Percentiles rank a stretch among this genome's conserved stretches.
These are phyloP conservation scores for Fistularia commersonii DNA, from an alignment of 2,797 vertebrate genomes.

Conservation along the genomic window DNA sequence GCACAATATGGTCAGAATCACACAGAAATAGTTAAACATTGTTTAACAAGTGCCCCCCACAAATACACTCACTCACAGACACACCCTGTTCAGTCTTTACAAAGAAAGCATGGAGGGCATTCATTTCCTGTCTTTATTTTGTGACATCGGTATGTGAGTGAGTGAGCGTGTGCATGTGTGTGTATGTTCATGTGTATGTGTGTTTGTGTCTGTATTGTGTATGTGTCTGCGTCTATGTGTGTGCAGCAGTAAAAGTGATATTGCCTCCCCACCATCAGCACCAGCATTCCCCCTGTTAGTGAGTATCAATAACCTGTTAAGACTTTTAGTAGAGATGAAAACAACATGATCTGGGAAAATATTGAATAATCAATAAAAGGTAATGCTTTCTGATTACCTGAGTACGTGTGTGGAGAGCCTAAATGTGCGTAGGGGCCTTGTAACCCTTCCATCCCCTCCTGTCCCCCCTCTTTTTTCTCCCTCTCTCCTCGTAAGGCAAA, in stretches of 20 bases:
- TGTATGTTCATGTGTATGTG: too few relatives aligned
- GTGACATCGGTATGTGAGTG: slow-evolving; percentile 7
- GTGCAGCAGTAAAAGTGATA: slow-evolving; percentile 8
- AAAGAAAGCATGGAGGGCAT: slow-evolving; percentile 5
- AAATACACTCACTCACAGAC: neutral
- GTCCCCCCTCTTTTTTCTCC: slow-evolving; percentile 34
- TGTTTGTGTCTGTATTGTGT: neutral
- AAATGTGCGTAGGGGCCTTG: slow-evolving; percentile 64
- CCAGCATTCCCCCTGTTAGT: slow-evolving; percentile 12
- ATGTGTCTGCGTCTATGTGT: neutral
- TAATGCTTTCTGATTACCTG: slow-evolving; percentile 72
- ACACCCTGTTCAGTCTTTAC: slow-evolving; percentile 1
- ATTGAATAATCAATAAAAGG: slow-evolving; percentile 66
- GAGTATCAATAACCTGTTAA: slow-evolving; percentile 61
- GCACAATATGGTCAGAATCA: too few relatives aligned
- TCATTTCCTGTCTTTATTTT: slow-evolving; percentile 26
- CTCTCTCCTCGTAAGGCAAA: slow-evolving; percentile 62
- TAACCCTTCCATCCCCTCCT: slow-evolving; percentile 43
- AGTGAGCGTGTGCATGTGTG: neutral
- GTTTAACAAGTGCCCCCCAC: too few relatives aligned
- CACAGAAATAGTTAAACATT: too few relatives aligned
- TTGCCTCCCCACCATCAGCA: neutral
- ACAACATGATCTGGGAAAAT: slow-evolving; percentile 69
- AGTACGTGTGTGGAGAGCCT: slow-evolving; percentile 57
- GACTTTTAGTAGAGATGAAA: slow-evolving; percentile 66